Percentiles rank a stretch among this genome's conserved stretches.
phyloP scores from a whole-genome alignment of 1,140 invertebrate species.

The Atta texana region DNA sequence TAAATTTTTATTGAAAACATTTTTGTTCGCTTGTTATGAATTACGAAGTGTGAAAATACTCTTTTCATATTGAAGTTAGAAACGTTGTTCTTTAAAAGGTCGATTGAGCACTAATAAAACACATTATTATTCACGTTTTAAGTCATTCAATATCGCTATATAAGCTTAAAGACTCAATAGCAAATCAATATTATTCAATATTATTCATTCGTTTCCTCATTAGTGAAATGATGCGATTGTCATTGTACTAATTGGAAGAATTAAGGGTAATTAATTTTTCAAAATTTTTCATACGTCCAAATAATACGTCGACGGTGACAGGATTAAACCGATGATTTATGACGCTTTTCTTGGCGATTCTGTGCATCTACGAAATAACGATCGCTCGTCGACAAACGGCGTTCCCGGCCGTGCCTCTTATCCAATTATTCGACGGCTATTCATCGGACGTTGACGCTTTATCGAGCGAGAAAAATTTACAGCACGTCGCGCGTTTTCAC shows the following conservation, averaged over 20 bases:
- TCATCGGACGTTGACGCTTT: slow-evolving; percentile 65
- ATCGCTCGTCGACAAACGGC: slow-evolving; percentile 11
- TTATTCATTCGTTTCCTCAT: background rate
- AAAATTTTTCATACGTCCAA: background rate
- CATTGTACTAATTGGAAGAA: background rate
- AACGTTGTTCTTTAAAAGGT: background rate
- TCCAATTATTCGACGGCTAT: slow-evolving; percentile 57
- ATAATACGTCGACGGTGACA: slow-evolving; percentile 5
- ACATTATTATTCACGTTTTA: background rate
- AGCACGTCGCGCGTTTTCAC: slow-evolving; percentile 70
- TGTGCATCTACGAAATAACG: slow-evolving; percentile 29
- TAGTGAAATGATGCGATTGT: background rate
- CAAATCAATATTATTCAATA: background rate
- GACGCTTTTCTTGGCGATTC: slow-evolving; percentile 28
- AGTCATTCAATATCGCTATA: background rate
- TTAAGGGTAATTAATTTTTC: background rate
- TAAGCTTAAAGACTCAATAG: background rate
- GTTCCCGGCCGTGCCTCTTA: slow-evolving; percentile 21
- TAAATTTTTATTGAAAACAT: background rate
- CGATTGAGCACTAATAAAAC: background rate
- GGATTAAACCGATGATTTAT: slow-evolving; percentile 39
- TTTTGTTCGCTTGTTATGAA: background rate
- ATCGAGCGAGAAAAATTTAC: slow-evolving; percentile 68
- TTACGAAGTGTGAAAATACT: background rate
- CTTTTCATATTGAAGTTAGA: background rate